Base-by-base conservation (phyloP, 2,113 vertebrate species). In the Tricholaema leucomelas region DNA sequence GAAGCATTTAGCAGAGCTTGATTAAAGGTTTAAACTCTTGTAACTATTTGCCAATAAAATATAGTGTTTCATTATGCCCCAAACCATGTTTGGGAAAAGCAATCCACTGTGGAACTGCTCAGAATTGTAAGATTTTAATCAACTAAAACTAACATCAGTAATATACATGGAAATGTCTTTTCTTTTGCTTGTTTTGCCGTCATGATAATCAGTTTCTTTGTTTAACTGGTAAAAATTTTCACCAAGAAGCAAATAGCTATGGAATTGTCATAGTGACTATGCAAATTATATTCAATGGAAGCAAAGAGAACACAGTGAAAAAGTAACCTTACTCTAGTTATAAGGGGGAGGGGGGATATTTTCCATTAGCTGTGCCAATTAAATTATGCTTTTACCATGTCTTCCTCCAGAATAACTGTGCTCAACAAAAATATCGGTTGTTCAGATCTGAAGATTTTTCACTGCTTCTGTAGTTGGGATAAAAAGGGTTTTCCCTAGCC, bases 21-120 rank as follows among this genome's bases (percentile, higher is more conserved):
- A 97, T 96, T 96, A 95, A 97, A 97, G 67, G 27, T 87, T 95
- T 90, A 89, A 95, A 90, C 82, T 24, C 36, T 81, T 91, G 38
- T 59, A 96, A 72, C 48, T 81, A 27, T 89, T 95, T 91, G 72
- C 91, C 93, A 97, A 64, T 35, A 84, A 96, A 96, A 96, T 94
- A 93, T 58, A 96, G 33, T 64, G 56, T 96, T 96, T 96, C 94
- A 95, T 46, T 90, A 48, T 96, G 96, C 81, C 59, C 60, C 72
- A 96, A 96, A 78, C 33, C 36, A 88, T 46, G 14, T 50, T 93
- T 93, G 91, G 84, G 35, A 94, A 92, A 50, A 72, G 90, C 48
- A 17, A 54, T 64, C 19, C 73, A 25, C 46, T 63, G 46, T n/a
- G 35, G 23, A 67, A 36, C 72, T 76, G 85, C 44, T 81, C 64